Conservation (phyloP, 64 coral and sea anemone genomes). For the Dendronephthya gigantea region DNA sequence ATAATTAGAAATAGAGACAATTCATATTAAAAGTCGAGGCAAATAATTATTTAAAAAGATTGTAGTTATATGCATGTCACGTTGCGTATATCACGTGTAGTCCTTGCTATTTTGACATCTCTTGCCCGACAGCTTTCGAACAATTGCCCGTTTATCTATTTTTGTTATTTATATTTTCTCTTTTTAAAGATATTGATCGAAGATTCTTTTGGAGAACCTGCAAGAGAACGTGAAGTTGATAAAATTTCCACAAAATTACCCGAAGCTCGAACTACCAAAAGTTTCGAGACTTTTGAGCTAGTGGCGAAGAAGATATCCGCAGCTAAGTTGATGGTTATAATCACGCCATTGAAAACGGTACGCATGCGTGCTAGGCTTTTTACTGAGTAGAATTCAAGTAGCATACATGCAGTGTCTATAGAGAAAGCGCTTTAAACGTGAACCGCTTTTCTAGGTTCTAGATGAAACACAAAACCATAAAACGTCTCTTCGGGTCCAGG, state of each 20-base stretch:
- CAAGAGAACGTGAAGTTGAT: slow-evolving; percentile 80
- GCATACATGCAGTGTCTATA: too few species aligned
- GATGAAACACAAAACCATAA: slow-evolving; percentile 78
- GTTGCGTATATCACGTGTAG: too few species aligned
- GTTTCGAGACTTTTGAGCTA: slow-evolving; percentile 82
- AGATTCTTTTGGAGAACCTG: slow-evolving; percentile 79
- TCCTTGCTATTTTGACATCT: too few species aligned
- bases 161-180: slow-evolving; percentile 1
- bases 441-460: slow-evolving; percentile 45
- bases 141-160: too few species aligned
- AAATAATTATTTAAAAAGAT: too few species aligned
- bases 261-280: slow-evolving; percentile 70
- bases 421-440: too few species aligned
- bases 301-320: slow-evolving; percentile 45
- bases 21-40: too few species aligned
- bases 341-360: slow-evolving; percentile 70
- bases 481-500: slow-evolving; percentile 53
- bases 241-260: slow-evolving; percentile 80
- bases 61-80: neutral
- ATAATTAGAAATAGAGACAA: too few species aligned
- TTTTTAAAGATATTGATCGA: slow-evolving; percentile 58
- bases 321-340: slow-evolving; percentile 40
- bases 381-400: neutral
- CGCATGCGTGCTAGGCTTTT: neutral
- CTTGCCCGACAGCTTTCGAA: too few species aligned